These are phyloP conservation scores for Ips nitidus DNA, from an alignment of 1,140 invertebrate genomes.

Conservation along the genomic window DNA sequence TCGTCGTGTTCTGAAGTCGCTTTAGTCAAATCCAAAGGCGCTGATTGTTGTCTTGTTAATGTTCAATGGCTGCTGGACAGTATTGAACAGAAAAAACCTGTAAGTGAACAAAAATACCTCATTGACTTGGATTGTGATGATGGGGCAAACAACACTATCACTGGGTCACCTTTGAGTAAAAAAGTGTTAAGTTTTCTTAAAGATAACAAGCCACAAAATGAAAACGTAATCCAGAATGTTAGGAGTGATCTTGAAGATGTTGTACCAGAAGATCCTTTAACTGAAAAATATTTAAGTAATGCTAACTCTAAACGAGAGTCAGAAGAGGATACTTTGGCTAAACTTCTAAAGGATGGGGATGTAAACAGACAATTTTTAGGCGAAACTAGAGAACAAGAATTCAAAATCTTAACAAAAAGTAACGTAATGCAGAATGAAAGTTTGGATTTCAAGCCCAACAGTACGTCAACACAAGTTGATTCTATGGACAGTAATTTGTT, in stretches of 20 bases:
- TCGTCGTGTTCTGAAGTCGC: constrained; percentile 54
- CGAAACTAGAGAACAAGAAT: background rate
- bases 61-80: constrained; percentile 75
- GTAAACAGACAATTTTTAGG: no score
- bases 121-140: constrained; percentile 40
- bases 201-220: background rate
- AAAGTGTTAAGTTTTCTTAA: constrained; percentile 45
- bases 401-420: background rate
- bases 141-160: constrained; percentile 42
- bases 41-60: constrained; percentile 61
- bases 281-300: constrained; percentile 19
- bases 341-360: constrained; percentile 7
- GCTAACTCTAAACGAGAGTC: background rate
- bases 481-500: background rate
- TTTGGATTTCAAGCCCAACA: constrained; percentile 11
- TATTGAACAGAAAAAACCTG: constrained; percentile 61
- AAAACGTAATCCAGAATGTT: background rate
- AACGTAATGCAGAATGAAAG: background rate
- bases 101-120: constrained; percentile 60
- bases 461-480: constrained; percentile 20
- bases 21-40: constrained; percentile 50
- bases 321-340: constrained; percentile 21
- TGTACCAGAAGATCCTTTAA: constrained; percentile 8
- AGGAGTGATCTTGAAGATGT: background rate
- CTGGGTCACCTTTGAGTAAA: constrained; percentile 66